A percentile compares a stretch with the other conserved stretches of the same genome.
Evolutionary conservation across 2,113 vertebrate genomes (phyloP).

Genomic region (Platysteira castanea): DNA sequence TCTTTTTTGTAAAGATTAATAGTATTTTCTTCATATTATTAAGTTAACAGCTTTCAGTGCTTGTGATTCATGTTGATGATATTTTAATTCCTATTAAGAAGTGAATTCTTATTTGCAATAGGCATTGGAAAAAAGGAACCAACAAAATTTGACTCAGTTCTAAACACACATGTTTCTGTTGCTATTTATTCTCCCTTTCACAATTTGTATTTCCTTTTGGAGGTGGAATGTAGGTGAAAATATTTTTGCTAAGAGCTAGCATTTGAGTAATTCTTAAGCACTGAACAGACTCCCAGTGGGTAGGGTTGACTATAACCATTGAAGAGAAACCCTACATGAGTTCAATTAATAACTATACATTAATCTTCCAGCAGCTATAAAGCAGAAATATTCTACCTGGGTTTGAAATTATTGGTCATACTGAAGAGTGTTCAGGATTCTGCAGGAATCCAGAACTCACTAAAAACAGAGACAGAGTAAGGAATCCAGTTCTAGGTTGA

Average conservation of each 20-base stretch:
- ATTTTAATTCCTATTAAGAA: conserved; percentile 67
- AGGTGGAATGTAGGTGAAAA: neutral
- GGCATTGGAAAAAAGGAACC: conserved; percentile 16
- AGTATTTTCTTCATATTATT: conserved; percentile 54
- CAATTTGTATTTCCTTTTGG: neutral
- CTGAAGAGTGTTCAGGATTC: neutral
- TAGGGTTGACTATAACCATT: neutral
- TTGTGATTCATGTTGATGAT: conserved; percentile 60
- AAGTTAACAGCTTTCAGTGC: conserved; percentile 54
- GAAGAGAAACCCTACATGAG: neutral
- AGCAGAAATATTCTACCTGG: neutral
- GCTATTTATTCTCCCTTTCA: neutral
- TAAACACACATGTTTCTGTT: neutral
- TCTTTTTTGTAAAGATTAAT: conserved; percentile 52
- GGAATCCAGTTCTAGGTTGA: neutral
- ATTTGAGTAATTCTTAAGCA: neutral
- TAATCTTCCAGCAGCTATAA: neutral
- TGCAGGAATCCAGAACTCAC: neutral
- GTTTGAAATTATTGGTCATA: neutral
- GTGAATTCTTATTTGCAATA: conserved; percentile 43
- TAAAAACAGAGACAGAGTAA: neutral
- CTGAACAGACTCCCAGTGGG: neutral
- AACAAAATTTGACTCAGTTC: neutral
- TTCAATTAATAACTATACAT: neutral
- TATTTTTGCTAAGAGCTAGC: neutral